Percentiles rank a stretch among this genome's conserved stretches.
phyloP scores from a whole-genome alignment of 2,797 vertebrate species.

The Zalophus californianus region DNA sequence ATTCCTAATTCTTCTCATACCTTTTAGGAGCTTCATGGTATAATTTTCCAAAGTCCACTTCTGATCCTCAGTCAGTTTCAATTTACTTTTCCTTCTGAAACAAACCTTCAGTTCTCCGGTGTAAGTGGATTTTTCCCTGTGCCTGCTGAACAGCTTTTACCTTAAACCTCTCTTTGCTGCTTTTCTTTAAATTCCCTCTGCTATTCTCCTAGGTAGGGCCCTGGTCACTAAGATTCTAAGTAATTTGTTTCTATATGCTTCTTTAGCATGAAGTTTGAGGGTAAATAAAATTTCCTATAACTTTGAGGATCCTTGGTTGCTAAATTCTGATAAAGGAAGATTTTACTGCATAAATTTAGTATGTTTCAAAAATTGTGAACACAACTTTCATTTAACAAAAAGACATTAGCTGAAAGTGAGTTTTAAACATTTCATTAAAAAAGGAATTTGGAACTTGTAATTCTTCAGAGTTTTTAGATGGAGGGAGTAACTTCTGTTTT shows the following conservation, averaged over 20 bases:
- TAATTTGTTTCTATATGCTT: conserved; percentile 10
- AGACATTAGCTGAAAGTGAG: neutral
- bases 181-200: conserved; percentile 37
- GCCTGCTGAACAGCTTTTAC: neutral
- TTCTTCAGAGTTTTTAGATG: conserved; percentile 46
- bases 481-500: conserved; percentile 37
- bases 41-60: neutral
- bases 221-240: neutral
- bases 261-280: neutral
- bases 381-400: conserved; percentile 5
- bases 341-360: neutral
- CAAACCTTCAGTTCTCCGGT: neutral
- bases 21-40: neutral
- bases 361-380: neutral
- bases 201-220: neutral
- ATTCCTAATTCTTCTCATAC: neutral
- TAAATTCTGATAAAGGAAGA: neutral
- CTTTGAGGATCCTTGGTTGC: neutral
- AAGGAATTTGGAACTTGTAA: conserved; percentile 4
- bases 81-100: neutral
- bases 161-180: neutral
- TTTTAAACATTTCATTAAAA: conserved; percentile 45
- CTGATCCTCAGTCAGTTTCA: neutral
- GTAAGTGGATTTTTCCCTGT: neutral
- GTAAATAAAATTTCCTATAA: neutral